These are phyloP conservation scores for Phrynocephalus vlangalii DNA, from an alignment of 2,797 vertebrate species.

Conservation along the genomic window DNA sequence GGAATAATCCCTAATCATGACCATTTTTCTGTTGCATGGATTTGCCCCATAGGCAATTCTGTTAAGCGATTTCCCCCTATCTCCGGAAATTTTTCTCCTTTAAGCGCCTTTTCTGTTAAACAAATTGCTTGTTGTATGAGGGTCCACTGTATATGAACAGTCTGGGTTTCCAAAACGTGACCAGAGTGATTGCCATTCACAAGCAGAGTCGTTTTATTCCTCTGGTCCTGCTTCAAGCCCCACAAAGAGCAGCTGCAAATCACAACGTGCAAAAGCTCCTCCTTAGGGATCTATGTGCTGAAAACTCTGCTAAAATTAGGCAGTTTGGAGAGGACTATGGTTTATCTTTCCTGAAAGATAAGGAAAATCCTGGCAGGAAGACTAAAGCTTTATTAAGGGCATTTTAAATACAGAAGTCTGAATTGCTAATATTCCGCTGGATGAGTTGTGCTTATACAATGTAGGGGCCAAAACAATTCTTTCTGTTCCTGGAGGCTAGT, in stretches of 20 bases:
- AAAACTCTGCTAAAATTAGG: constrained; percentile 44
- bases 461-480: too few species aligned
- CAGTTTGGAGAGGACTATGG: constrained; percentile 27
- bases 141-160: too few species aligned
- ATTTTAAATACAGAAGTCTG: too few species aligned
- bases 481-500: background rate
- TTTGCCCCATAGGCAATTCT: too few species aligned
- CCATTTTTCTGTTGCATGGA: too few species aligned
- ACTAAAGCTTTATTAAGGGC: background rate
- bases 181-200: background rate
- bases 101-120: too few species aligned
- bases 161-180: background rate
- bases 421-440: background rate
- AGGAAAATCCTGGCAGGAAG: constrained; percentile 67
- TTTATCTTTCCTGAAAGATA: constrained; percentile 63
- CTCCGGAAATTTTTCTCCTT: too few species aligned
- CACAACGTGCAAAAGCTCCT: constrained; percentile 39
- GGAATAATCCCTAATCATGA: too few species aligned
- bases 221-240: constrained; percentile 32
- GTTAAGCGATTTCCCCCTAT: too few species aligned
- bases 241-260: constrained; percentile 44
- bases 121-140: too few species aligned
- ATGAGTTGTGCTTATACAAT: background rate
- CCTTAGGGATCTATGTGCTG: background rate
- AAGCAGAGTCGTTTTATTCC: constrained; percentile 23